Base-by-base conservation (phyloP, 2,113 vertebrate genomes). In the Trichomycterus rosablanca region DNA sequence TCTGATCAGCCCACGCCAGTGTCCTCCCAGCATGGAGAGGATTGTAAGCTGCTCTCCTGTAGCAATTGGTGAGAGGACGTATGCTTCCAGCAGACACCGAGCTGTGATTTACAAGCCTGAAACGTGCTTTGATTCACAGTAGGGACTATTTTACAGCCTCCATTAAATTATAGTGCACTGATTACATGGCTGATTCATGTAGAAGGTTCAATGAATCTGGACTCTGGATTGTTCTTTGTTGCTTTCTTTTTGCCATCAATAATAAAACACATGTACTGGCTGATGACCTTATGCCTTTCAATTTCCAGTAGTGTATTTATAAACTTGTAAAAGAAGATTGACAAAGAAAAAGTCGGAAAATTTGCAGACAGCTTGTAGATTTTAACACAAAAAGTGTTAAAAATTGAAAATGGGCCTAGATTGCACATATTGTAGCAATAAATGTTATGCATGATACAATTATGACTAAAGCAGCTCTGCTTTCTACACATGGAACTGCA, bases 41-140 rank as follows among this genome's bases (percentile, higher is more conserved):
- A 63, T 49, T 37, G 52, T 51, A 44, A 63, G 15, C 72, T 68
- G 15, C 72, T 68, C 76, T 69, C 63, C 64, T 20, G 73, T 83
- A 82, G 84, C 80, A 78, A 86, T 86, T 86, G 82, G 82, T 74
- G 77, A 78, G 80, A 85, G 81, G 77, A 73, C 76, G 76, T 74
- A n/a, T n/a, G n/a, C n/a, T n/a, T n/a, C n/a, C 71, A 57, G 74
- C 85, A 82, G 80, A 84, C 82, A 74, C 72, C 67, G 73, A 84
- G 79, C 73, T 81, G 57, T 66, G 58, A 60, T 14, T 40, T 63
- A 56, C 84, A 86, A 88, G 85, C 84, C 86, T 81, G 81, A 62
- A 10, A 70, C 49, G 57, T 48, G 32, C 68, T 67, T 70, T 64
- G 49, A 71, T 70, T 55, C 71, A 54, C 48, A 46, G 51, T 46